Evolutionary conservation across 2,888 invertebrate species (phyloP).

Genomic region (Magallana nippona): DNA sequence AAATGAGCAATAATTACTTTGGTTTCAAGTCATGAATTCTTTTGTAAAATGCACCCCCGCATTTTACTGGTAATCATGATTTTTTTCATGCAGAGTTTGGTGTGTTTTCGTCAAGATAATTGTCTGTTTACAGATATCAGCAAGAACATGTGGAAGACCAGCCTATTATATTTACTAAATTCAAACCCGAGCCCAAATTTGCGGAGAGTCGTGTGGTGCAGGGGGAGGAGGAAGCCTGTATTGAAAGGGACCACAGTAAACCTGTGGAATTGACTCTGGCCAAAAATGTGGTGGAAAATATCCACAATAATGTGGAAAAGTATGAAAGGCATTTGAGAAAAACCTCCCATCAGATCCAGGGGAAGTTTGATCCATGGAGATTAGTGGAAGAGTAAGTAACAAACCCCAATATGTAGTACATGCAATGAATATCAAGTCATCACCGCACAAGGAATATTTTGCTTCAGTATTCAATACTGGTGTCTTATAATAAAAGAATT

Average conservation of each 20-base stretch:
- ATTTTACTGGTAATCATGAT: neutral
- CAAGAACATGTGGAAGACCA: constrained; percentile 57
- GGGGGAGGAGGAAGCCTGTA: constrained; percentile 23
- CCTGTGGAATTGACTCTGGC: constrained; percentile 53
- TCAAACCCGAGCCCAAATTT: constrained; percentile 44
- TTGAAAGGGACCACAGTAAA: neutral
- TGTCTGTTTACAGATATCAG: constrained; percentile 50
- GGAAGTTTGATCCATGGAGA: constrained; percentile 74
- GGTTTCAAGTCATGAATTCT: no score
- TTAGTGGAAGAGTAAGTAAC: constrained; percentile 74
- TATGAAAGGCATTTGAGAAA: constrained; percentile 70
- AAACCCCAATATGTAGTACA: neutral
- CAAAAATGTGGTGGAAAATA: constrained; percentile 63
- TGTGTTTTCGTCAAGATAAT: neutral
- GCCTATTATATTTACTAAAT: constrained; percentile 69
- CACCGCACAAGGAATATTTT: no score
- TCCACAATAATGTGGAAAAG: constrained; percentile 63
- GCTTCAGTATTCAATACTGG: no score
- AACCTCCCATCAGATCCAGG: constrained; percentile 67
- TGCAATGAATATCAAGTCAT: no score
- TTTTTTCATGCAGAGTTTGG: neutral
- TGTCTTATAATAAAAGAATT: no score
- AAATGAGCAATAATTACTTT: no score
- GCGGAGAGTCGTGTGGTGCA: constrained; percentile 33
- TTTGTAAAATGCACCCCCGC: no score